Evolutionary conservation across 2,113 vertebrate species (phyloP).

Genomic region (Micronisus gabar): DNA sequence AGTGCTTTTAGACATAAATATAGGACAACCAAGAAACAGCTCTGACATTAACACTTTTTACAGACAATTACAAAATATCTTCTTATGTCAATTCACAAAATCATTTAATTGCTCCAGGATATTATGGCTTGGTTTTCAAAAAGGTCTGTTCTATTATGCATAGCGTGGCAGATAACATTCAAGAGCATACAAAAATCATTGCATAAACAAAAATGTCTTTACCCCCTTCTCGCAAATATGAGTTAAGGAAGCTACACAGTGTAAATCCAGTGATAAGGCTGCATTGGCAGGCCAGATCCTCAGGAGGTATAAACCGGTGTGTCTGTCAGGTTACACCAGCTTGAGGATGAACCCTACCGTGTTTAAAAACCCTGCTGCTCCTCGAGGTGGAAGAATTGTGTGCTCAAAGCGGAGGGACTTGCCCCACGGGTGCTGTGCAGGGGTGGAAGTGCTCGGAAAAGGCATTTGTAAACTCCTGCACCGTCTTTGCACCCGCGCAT

Average conservation of each 20-base stretch:
- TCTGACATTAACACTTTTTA: slow-evolving; percentile 51
- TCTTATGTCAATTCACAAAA: slow-evolving; percentile 39
- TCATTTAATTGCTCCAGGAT: neutral
- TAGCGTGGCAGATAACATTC: slow-evolving; percentile 41
- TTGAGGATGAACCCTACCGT: neutral
- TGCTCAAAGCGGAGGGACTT: neutral
- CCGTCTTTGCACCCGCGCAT: fast-evolving
- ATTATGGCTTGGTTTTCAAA: slow-evolving; percentile 52
- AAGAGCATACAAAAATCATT: slow-evolving; percentile 34
- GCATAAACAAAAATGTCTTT: slow-evolving; percentile 23
- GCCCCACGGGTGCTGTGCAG: fast-evolving
- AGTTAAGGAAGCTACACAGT: slow-evolving; percentile 49
- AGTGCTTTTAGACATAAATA: slow-evolving; percentile 71
- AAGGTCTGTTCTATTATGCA: slow-evolving; percentile 31
- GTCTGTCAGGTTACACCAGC: neutral
- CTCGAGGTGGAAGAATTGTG: neutral
- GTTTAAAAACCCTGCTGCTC: neutral
- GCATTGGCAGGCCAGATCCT: neutral
- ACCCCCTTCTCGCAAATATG: neutral
- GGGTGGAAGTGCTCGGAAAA: neutral
- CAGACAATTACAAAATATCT: slow-evolving; percentile 51
- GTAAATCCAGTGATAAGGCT: slow-evolving; percentile 51
- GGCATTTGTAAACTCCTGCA: neutral
- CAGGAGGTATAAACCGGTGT: neutral
- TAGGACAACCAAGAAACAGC: slow-evolving; percentile 19